These are phyloP conservation scores for Schizothorax lantsangensis DNA, from an alignment of 2,797 vertebrate genomes.

Conservation along the genomic window DNA sequence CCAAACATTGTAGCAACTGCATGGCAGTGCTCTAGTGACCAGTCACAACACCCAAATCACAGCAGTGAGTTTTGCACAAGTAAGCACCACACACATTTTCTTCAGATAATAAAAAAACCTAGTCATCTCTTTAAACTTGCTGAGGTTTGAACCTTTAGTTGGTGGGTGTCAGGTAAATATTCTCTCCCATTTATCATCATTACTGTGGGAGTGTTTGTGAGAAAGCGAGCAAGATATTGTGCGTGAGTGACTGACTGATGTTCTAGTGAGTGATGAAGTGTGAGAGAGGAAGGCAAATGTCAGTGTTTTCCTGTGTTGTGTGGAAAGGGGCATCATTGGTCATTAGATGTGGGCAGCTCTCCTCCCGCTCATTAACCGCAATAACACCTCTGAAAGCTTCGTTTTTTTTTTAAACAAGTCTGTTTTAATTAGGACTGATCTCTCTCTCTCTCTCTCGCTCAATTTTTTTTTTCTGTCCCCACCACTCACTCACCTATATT, in stretches of 20 bases:
- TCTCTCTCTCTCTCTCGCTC: conserved; percentile 1
- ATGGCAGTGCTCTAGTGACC: neutral
- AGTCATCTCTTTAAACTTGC: conserved; percentile 7
- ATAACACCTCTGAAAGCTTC: conserved; percentile 53
- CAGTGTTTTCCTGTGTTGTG: conserved; percentile 34
- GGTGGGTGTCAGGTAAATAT: conserved; percentile 53
- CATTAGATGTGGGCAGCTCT: conserved; percentile 54
- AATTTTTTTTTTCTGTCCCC: neutral
- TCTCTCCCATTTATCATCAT: conserved; percentile 67
- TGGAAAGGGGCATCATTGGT: conserved; percentile 39
- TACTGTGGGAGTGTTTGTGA: conserved; percentile 52
- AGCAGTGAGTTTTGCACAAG: conserved; percentile 5
- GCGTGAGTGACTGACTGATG: conserved; percentile 1
- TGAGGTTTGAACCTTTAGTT: conserved; percentile 24
- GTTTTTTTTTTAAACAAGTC: conserved; percentile 52
- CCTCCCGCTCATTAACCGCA: conserved; percentile 57
- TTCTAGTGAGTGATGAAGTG: conserved; percentile 31
- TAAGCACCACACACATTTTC: neutral
- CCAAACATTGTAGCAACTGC: neutral
- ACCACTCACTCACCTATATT: conserved; percentile 24
- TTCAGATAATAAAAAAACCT: neutral
- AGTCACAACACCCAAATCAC: neutral
- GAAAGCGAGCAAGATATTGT: conserved; percentile 15
- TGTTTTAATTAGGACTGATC: conserved; percentile 55
- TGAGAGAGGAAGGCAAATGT: conserved; percentile 46